Conservation (phyloP, 2,113 vertebrate genomes). For the Tringa solitaria region DNA sequence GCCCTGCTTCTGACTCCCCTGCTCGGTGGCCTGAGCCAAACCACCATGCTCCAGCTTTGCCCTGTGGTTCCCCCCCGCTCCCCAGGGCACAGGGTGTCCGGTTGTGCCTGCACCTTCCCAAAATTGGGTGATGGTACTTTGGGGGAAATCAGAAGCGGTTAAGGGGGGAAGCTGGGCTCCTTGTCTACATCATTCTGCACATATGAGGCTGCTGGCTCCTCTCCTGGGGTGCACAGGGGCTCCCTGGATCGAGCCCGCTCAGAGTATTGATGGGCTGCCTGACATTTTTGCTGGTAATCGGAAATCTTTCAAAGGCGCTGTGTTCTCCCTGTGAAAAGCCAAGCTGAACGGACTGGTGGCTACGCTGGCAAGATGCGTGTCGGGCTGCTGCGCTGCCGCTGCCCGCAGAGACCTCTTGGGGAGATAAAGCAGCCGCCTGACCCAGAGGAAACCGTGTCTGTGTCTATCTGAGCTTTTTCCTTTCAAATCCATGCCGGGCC, state of each 20-base stretch:
- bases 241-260: accelerated
- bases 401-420: background rate
- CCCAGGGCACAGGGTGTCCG: background rate
- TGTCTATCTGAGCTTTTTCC: background rate
- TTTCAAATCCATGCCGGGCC: background rate
- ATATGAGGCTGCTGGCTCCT: background rate
- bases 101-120: background rate
- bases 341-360: background rate
- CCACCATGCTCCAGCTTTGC: background rate
- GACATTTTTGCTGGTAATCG: background rate
- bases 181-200: accelerated
- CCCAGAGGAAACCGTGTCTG: background rate
- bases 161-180: accelerated
- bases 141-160: background rate
- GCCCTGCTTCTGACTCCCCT: background rate
- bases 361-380: accelerated
- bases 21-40: too few species aligned
- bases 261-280: background rate
- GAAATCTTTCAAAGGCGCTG: background rate
- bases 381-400: background rate
- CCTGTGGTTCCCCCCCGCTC: accelerated
- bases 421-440: background rate
- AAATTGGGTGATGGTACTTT: accelerated
- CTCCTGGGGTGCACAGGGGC: background rate
- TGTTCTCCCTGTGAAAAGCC: background rate